These are phyloP conservation scores for Anorthoa munda DNA, from an alignment of 2,888 invertebrate species.

Conservation along the genomic window DNA sequence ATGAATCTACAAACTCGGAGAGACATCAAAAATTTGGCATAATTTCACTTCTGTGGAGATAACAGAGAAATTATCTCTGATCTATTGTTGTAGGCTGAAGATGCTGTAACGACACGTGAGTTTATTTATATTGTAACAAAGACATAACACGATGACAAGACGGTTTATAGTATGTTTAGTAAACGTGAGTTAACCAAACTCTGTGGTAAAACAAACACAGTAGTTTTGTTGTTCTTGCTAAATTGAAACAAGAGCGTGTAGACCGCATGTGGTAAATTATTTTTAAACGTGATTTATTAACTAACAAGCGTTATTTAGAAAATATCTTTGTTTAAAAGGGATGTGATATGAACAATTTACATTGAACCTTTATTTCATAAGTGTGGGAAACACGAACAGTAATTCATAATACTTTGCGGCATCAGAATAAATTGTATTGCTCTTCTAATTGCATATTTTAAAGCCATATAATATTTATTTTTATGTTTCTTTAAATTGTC, in stretches of 20 bases:
- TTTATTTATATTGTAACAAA: constrained; percentile 31
- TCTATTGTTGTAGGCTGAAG: constrained; percentile 42
- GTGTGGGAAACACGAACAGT: constrained; percentile 8
- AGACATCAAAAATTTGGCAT: constrained; percentile 62
- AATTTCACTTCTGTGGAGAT: constrained; percentile 36
- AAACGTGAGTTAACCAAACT: constrained; percentile 5
- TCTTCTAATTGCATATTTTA: neutral
- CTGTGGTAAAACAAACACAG: neutral
- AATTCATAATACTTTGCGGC: neutral
- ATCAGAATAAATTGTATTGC: neutral
- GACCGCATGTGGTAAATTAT: constrained; percentile 4
- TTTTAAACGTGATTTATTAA: constrained; percentile 27
- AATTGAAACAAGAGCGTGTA: constrained; percentile 25
- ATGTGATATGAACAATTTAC: neutral
- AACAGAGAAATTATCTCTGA: constrained; percentile 32
- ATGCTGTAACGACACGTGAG: constrained; percentile 14
- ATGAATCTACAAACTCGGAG: constrained; percentile 25
- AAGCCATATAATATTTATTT: neutral
- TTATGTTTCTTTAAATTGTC: neutral
- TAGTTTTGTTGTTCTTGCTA: constrained; percentile 27
- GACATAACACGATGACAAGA: neutral
- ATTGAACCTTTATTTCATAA: neutral
- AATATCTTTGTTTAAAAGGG: constrained; percentile 13
- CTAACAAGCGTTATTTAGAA: constrained; percentile 12
- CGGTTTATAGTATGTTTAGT: constrained; percentile 5